Percentiles rank a stretch among this genome's conserved stretches.
Evolutionary conservation across 2,797 vertebrate genomes (phyloP).

Genomic region (Merluccius polli): DNA sequence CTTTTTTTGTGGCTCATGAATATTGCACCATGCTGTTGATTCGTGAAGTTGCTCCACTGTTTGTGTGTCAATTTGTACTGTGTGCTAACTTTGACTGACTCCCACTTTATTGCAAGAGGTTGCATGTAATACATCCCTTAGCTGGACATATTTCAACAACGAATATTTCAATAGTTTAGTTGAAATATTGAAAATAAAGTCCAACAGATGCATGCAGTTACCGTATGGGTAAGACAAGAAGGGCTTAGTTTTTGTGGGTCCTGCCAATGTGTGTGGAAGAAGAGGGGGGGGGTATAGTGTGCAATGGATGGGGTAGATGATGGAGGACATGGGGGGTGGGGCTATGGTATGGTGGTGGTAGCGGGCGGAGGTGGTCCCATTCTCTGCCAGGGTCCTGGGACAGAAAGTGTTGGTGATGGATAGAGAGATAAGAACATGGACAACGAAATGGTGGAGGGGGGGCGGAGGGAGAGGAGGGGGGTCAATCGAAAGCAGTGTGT

Average conservation of each 20-base stretch:
- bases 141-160: neutral
- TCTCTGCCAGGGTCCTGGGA: neutral
- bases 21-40: neutral
- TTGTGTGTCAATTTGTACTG: neutral
- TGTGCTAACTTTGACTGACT: neutral
- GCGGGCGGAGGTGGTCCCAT: neutral
- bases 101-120: neutral
- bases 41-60: neutral
- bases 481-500: constrained; percentile 70
- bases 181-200: neutral
- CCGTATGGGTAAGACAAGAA: neutral
- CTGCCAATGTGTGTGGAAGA: too few relatives aligned
- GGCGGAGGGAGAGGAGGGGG: constrained; percentile 38
- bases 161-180: neutral
- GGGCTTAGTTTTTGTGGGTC: too few relatives aligned
- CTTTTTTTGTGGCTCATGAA: constrained; percentile 2
- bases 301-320: too few relatives aligned
- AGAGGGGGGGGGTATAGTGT: too few relatives aligned
- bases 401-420: constrained; percentile 24
- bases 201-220: too few relatives aligned
- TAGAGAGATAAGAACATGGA: constrained; percentile 20
- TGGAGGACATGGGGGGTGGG: neutral
- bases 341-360: neutral
- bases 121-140: neutral
- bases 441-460: neutral